phyloP scores from a whole-genome alignment of 92 coral and sea anemone genomes.

The Heliopora coerulea region DNA sequence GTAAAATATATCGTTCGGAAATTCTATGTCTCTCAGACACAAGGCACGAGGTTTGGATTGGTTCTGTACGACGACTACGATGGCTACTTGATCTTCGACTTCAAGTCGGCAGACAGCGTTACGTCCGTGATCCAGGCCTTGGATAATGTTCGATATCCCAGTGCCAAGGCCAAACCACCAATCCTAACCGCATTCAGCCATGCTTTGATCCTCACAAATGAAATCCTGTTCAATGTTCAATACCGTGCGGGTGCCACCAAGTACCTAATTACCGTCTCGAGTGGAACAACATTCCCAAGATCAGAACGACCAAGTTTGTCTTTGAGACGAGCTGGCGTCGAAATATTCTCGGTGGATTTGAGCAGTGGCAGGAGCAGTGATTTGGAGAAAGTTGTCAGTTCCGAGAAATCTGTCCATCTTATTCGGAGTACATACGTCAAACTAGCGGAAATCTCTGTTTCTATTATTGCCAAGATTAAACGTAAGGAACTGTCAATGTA shows the following conservation, averaged over 20 bases:
- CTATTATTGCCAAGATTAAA: neutral
- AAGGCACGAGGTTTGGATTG: conserved; percentile 23
- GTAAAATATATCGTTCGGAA: conserved; percentile 8
- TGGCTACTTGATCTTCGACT: conserved; percentile 27
- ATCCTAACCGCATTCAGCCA: conserved; percentile 24
- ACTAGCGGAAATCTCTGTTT: neutral
- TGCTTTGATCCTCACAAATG: conserved; percentile 37
- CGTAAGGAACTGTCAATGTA: conserved; percentile 1
- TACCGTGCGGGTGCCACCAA: conserved; percentile 30
- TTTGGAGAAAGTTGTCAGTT: conserved; percentile 3
- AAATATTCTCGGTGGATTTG: conserved; percentile 21
- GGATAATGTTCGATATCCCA: conserved; percentile 20
- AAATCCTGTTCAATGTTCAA: conserved; percentile 26
- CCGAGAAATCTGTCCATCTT: neutral
- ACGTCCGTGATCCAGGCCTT: conserved; percentile 15
- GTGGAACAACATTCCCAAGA: conserved; percentile 7
- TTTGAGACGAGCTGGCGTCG: conserved; percentile 19
- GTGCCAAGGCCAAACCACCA: conserved; percentile 11
- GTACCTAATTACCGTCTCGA: conserved; percentile 12
- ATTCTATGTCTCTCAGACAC: conserved; percentile 9
- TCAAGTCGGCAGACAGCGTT: conserved; percentile 14
- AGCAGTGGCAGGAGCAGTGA: conserved; percentile 7
- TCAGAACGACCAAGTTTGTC: conserved; percentile 11
- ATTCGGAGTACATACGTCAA: conserved; percentile 3
- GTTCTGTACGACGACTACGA: conserved; percentile 25